A percentile compares a stretch with the other conserved stretches of the same genome.
These are phyloP conservation scores for Pheosia gnoma DNA, from an alignment of 2,888 invertebrate species.

Conservation along the genomic window DNA sequence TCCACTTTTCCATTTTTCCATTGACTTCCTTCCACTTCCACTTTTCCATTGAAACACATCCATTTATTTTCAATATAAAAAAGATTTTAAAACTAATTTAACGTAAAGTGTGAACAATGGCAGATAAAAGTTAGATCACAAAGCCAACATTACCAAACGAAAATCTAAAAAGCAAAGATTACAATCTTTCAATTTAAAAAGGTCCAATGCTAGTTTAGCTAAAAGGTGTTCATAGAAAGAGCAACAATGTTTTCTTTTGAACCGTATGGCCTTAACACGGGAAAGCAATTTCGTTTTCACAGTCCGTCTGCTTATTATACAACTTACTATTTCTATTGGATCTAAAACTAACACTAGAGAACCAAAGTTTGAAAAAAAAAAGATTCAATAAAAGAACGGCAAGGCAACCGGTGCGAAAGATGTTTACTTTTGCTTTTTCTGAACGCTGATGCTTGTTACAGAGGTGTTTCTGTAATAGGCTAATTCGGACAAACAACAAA, in stretches of 20 bases:
- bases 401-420: background rate
- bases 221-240: constrained; percentile 26
- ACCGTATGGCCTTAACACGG: constrained; percentile 26
- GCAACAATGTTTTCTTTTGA: constrained; percentile 36
- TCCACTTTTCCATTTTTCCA: no score
- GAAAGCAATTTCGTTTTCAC: constrained; percentile 41
- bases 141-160: constrained; percentile 30
- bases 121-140: constrained; percentile 24
- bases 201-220: constrained; percentile 41
- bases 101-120: background rate
- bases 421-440: no score
- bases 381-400: background rate
- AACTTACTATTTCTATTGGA: constrained; percentile 31
- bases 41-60: background rate
- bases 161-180: constrained; percentile 57
- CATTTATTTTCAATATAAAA: background rate
- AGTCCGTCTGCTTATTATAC: constrained; percentile 36
- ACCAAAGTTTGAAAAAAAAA: background rate
- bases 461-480: no score
- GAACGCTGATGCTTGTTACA: no score
- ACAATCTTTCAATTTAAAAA: constrained; percentile 66
- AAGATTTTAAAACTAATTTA: background rate
- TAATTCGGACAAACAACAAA: no score
- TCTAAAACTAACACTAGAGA: constrained; percentile 6
- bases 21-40: background rate